These are phyloP conservation scores for Seriola aureovittata DNA, from an alignment of 2,113 vertebrate species.

Conservation along the genomic window DNA sequence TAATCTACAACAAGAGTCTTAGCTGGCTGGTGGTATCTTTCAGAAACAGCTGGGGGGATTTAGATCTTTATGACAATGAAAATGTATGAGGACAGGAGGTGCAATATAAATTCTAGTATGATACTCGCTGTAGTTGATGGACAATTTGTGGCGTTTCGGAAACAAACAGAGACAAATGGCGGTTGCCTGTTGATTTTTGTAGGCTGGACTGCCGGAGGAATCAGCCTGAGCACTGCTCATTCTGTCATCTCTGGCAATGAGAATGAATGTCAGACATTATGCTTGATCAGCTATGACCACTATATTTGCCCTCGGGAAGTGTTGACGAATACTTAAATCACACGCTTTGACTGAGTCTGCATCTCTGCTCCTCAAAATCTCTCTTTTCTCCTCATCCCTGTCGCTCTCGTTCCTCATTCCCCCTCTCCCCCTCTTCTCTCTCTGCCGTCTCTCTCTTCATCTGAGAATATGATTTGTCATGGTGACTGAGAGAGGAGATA, in stretches of 20 bases:
- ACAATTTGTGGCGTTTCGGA: constrained; percentile 59
- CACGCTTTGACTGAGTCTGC: constrained; percentile 76
- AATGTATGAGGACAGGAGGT: constrained; percentile 49
- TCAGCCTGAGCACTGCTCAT: constrained; percentile 62
- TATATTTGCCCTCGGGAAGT: constrained; percentile 73
- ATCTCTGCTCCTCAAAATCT: constrained; percentile 70
- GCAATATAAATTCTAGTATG: constrained; percentile 45
- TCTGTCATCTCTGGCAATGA: constrained; percentile 79
- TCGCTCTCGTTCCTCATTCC: constrained; percentile 48
- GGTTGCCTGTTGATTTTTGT: constrained; percentile 65
- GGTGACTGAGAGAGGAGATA: constrained; percentile 81
- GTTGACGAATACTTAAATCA: constrained; percentile 79
- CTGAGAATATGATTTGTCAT: constrained; percentile 87
- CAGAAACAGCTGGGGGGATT: constrained; percentile 49
- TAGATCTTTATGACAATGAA: constrained; percentile 59
- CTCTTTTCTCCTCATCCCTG: constrained; percentile 48
- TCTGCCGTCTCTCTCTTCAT: constrained; percentile 74
- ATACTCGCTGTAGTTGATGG: constrained; percentile 52
- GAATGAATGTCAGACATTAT: constrained; percentile 80
- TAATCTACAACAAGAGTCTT: constrained; percentile 36
- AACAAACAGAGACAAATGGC: constrained; percentile 66
- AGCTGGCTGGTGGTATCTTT: constrained; percentile 28
- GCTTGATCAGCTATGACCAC: constrained; percentile 83
- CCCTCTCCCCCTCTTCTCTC: constrained; percentile 37
- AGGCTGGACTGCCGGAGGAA: constrained; percentile 45